Percentiles rank a stretch among this genome's conserved stretches.
phyloP scores from a whole-genome alignment of 2,797 vertebrate species.

The Anolis apletophallus region DNA sequence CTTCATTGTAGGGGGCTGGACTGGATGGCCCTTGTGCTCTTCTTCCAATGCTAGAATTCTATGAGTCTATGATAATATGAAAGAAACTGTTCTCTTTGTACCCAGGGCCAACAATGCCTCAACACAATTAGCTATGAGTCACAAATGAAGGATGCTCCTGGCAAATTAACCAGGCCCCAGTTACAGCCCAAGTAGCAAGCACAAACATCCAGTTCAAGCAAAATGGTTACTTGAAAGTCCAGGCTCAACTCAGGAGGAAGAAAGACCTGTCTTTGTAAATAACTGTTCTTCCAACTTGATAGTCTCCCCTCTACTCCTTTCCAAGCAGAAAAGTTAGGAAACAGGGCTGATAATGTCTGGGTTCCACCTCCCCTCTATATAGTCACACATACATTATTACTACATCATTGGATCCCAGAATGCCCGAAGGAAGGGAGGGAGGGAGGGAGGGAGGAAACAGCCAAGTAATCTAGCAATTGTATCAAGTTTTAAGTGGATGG shows the following conservation, averaged over 20 bases:
- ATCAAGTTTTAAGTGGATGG: neutral
- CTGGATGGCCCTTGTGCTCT: too few relatives aligned
- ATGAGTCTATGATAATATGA: neutral
- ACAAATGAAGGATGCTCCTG: neutral
- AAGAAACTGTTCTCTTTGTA: neutral
- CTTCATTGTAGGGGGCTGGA: too few relatives aligned
- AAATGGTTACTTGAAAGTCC: neutral
- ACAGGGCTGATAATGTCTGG: neutral
- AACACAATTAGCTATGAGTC: neutral
- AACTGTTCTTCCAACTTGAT: neutral
- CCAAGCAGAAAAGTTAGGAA: neutral
- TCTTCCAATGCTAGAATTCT: too few relatives aligned
- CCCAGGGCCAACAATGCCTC: neutral
- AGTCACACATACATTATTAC: neutral
- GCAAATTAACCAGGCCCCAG: neutral
- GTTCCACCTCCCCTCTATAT: neutral
- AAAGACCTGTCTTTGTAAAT: neutral
- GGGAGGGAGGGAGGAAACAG: neutral
- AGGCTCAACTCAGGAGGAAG: neutral
- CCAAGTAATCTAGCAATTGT: neutral
- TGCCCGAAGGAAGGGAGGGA: too few relatives aligned
- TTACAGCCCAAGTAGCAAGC: neutral
- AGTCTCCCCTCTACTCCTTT: neutral
- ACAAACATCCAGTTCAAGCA: neutral
- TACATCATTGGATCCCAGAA: neutral